Evolutionary conservation across 2,113 vertebrate species (phyloP).

Genomic region (Antechinus flavipes): DNA sequence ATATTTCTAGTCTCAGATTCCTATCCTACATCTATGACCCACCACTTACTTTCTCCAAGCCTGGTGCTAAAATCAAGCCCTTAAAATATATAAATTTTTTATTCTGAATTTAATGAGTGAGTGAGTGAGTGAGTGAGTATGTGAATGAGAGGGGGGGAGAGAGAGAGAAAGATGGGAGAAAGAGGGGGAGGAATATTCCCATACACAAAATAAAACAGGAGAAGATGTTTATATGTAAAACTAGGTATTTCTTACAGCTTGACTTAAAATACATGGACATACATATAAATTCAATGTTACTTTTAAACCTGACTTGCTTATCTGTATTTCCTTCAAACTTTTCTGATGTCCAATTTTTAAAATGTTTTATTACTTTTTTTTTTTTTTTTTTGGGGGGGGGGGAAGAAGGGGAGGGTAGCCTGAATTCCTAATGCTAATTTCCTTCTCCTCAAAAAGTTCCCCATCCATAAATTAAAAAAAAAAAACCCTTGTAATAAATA

Average conservation of each 20-base stretch:
- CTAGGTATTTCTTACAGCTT: not conserved
- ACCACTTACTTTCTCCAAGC: not conserved
- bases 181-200: not conserved
- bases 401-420: no score
- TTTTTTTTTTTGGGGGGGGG: not conserved
- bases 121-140: no score
- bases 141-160: no score
- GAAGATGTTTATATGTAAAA: not conserved
- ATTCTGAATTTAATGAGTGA: not conserved
- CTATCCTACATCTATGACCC: not conserved
- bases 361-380: not conserved
- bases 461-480: not conserved
- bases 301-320: not conserved
- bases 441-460: not conserved
- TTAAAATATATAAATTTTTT: not conserved
- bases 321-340: not conserved
- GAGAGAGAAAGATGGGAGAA: no score
- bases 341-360: not conserved
- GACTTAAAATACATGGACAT: not conserved
- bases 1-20: not conserved
- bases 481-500: not conserved
- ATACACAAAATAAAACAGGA: not conserved
- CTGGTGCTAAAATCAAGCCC: not conserved
- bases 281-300: not conserved
- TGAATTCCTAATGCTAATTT: not conserved